Evolutionary conservation across 1,140 invertebrate genomes (phyloP), one percentile per base, ranked within the genome.

Genomic region (Steinernema feltiae): DNA sequence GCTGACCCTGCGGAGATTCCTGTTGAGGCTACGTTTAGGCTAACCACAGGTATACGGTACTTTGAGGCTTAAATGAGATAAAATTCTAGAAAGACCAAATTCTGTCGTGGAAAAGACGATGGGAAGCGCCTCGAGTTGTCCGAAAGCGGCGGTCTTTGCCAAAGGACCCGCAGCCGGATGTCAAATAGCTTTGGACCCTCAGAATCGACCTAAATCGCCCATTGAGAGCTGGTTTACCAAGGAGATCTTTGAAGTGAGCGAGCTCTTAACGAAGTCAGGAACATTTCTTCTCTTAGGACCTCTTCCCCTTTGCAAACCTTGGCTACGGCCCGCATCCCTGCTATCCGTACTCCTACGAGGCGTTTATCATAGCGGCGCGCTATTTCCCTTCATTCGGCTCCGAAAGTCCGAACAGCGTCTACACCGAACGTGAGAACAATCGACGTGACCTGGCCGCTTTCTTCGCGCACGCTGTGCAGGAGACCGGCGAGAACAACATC

Each of bases 331-430:
- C 82, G 0, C 41, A 79, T 69, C 30, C 70, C 1, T 85, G 84
- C 70, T 79, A 78, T 27, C 84, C 84, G 0, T 85, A 86, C 73
- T 85, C 83, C 1, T 85, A 82, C 69, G 83, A 85, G 48, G 48
- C 78, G 12, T 85, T 85, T 74, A 77, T 79, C 17, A 85, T 85
- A 70, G 84, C 84, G 27, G 76, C 85, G n/a, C 75, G 84, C n/a
- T 85, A 86, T 63, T 85, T 85, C 48, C 84, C 84, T 0, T 70
- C 81, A n/a, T 85, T 85, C 69, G 84, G 85, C 35, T 78, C 82
- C 12, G 74, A 74, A 12, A 73, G 27, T 17, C 31, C 76, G 1
- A 78, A 78, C 48, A 75, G 31, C 31, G 73, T 74, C 24, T 80
- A 77, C 63, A 77, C 75, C 21, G 78, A 53, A 2, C 72, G 75